Conservation (phyloP, 23 tunicate genomes). For the Aplidium turbinatum region DNA sequence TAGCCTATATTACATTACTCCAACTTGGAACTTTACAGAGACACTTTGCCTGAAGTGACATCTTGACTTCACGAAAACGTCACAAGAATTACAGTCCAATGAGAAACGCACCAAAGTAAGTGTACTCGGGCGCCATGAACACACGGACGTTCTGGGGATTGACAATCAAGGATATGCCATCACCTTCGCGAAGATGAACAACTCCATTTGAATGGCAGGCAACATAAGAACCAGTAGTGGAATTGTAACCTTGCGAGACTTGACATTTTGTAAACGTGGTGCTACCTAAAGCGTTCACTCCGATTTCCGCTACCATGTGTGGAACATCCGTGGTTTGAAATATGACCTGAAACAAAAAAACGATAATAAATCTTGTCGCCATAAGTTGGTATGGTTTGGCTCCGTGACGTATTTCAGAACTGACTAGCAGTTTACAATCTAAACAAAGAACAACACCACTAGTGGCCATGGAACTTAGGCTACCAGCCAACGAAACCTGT, state of each 20-base stretch:
- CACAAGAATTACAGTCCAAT: conserved; percentile 29
- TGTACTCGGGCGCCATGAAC: conserved; percentile 1
- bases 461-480: no score
- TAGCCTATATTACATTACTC: no score
- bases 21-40: no score
- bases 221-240: background rate
- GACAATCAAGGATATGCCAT: conserved; percentile 26
- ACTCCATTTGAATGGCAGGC: conserved; percentile 38
- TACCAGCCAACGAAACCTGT: no score
- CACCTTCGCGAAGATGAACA: conserved; percentile 9
- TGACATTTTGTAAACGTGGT: conserved; percentile 28
- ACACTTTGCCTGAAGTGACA: no score
- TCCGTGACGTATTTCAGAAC: no score
- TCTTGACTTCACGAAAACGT: no score
- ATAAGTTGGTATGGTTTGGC: no score
- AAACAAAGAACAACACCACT: no score
- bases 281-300: conserved; percentile 21
- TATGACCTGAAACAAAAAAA: conserved; percentile 41
- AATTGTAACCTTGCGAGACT: background rate
- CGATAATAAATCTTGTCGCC: no score
- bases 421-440: no score
- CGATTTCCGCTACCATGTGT: conserved; percentile 22
- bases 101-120: conserved; percentile 47
- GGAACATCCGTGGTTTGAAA: background rate
- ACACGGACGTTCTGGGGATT: conserved; percentile 14